A percentile compares a stretch with the other conserved stretches of the same genome.
phyloP scores from a whole-genome alignment of 2,113 vertebrate species.

The Rhabdomys dilectus region DNA sequence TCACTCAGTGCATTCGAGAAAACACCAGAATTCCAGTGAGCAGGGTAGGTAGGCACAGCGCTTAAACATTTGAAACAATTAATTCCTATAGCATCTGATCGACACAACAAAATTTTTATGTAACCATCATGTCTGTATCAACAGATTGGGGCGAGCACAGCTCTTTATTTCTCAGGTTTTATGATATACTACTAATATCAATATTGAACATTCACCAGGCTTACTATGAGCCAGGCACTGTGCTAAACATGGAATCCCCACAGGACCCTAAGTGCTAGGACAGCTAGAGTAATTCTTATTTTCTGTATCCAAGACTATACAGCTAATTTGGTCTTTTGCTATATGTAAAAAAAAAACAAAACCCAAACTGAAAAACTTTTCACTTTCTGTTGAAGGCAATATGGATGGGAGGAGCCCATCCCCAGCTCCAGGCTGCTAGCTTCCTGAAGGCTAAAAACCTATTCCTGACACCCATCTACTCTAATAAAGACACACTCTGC shows the following conservation, averaged over 20 bases:
- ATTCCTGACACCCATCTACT: neutral
- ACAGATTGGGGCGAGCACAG: slow-evolving; percentile 58
- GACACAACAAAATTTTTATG: slow-evolving; percentile 24
- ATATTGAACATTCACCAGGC: slow-evolving; percentile 67
- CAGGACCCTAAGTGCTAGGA: slow-evolving; percentile 64
- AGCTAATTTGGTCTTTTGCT: slow-evolving; percentile 74
- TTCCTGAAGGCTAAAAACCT: slow-evolving; percentile 22
- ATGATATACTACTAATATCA: slow-evolving; percentile 54
- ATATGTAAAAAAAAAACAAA: neutral
- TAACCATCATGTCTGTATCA: slow-evolving; percentile 33
- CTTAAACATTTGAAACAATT: neutral
- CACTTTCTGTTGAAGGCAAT: slow-evolving; percentile 62
- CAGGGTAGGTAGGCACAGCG: neutral
- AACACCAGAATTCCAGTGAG: neutral
- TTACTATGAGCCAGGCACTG: slow-evolving; percentile 58
- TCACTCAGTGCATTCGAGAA: slow-evolving; percentile 38
- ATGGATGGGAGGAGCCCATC: slow-evolving; percentile 27
- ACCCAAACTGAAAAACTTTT: slow-evolving; percentile 10
- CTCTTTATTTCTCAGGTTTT: slow-evolving; percentile 62
- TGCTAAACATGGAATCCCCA: slow-evolving; percentile 70
- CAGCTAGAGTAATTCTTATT: slow-evolving; percentile 44
- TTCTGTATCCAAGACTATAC: slow-evolving; percentile 55
- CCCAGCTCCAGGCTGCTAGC: neutral
- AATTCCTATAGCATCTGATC: slow-evolving; percentile 18
- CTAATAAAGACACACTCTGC: neutral